Percentiles rank a stretch among this genome's conserved stretches.
These are phyloP conservation scores for Polypedilum pembai DNA, from an alignment of 1,140 invertebrate genomes.

Conservation along the genomic window DNA sequence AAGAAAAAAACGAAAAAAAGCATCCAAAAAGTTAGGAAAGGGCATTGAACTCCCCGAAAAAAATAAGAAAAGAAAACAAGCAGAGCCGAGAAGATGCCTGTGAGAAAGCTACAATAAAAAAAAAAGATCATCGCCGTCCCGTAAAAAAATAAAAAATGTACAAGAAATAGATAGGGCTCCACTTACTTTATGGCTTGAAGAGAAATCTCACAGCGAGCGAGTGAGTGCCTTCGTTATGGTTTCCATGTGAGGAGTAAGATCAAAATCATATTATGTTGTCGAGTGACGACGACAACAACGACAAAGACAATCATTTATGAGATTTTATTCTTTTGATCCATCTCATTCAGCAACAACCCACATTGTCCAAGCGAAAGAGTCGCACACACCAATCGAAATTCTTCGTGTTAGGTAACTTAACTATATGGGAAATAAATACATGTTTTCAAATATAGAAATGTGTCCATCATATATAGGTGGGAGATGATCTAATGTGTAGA, in stretches of 20 bases:
- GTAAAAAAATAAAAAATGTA: not conserved
- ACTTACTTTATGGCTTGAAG: not conserved
- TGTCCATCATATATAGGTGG: not conserved
- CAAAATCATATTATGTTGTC: constrained; percentile 13
- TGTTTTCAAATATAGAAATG: constrained; percentile 18
- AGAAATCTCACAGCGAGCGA: not conserved
- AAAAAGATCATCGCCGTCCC: constrained; percentile 9
- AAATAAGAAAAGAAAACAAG: not conserved
- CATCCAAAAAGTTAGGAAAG: constrained; percentile 28
- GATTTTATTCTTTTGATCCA: constrained; percentile 18
- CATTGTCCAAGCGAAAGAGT: not conserved
- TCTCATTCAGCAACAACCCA: not conserved
- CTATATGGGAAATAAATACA: constrained; percentile 1
- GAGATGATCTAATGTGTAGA: not conserved
- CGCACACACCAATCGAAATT: not conserved
- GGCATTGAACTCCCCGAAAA: not conserved
- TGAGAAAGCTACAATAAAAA: constrained; percentile 21
- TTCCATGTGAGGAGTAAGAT: not conserved
- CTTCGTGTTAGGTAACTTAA: constrained; percentile 16
- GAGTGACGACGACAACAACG: not conserved
- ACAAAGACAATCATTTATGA: not conserved
- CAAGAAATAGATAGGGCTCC: constrained; percentile 8
- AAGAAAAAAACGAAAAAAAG: not conserved
- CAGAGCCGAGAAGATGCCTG: constrained; percentile 20
- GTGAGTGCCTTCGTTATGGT: not conserved